Conservation (phyloP, 2,888 invertebrate species). For the Lampropteryx suffumata region DNA sequence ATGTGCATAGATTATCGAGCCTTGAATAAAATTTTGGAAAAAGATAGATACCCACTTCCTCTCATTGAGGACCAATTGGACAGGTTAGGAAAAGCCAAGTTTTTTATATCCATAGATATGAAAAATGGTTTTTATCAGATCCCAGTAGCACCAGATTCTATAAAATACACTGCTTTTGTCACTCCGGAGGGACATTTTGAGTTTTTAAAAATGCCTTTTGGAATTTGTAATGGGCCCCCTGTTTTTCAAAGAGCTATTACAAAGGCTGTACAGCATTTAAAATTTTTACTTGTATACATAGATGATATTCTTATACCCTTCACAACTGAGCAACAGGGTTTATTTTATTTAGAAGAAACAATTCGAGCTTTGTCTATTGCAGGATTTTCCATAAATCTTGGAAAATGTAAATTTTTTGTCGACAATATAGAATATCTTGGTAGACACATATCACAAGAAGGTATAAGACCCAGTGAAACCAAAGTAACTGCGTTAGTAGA, state of each 20-base stretch:
- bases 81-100: too few species aligned
- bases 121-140: neutral
- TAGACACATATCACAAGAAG: neutral
- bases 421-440: conserved; percentile 6
- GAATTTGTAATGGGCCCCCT: conserved; percentile 27
- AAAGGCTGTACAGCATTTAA: neutral
- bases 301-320: conserved; percentile 7
- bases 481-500: neutral
- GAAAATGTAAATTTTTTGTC: conserved; percentile 7
- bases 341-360: neutral
- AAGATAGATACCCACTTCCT: too few species aligned
- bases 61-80: too few species aligned
- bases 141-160: neutral
- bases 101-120: too few species aligned
- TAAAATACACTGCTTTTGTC: conserved; percentile 3
- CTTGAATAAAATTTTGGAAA: too few species aligned
- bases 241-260: conserved; percentile 30
- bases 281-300: conserved; percentile 1
- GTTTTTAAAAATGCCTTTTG: conserved; percentile 33
- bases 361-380: neutral
- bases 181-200: conserved; percentile 17
- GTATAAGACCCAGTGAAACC: neutral
- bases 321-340: neutral
- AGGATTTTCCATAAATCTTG: conserved; percentile 5
- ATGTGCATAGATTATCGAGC: too few species aligned